These are phyloP conservation scores for Mola mola DNA, from an alignment of 2,113 vertebrate species.

Conservation along the genomic window DNA sequence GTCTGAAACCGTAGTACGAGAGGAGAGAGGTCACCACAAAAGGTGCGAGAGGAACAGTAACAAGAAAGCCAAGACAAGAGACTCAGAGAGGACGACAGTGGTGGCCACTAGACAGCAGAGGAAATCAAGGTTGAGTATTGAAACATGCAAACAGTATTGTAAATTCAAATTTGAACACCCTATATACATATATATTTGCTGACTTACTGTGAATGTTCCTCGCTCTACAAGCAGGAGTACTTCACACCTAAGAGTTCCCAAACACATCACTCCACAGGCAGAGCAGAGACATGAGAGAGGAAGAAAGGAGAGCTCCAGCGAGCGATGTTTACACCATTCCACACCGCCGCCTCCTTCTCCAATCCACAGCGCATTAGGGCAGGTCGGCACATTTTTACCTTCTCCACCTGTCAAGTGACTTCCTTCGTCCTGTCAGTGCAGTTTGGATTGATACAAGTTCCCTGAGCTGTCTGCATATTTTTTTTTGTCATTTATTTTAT, in stretches of 20 bases:
- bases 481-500: too few relatives aligned
- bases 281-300: slow-evolving; percentile 36
- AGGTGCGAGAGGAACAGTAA: slow-evolving; percentile 13
- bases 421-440: background rate
- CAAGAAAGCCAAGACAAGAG: slow-evolving; percentile 23
- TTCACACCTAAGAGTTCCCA: slow-evolving; percentile 27
- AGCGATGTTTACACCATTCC: slow-evolving; percentile 16
- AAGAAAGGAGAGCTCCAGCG: slow-evolving; percentile 18
- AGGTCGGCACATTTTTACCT: slow-evolving; percentile 67
- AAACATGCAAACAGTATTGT: background rate
- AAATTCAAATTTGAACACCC: slow-evolving; percentile 1
- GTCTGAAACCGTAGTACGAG: slow-evolving; percentile 30
- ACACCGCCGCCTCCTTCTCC: slow-evolving; percentile 65
- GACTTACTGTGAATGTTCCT: slow-evolving; percentile 1
- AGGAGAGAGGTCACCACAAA: background rate
- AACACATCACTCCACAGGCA: slow-evolving; percentile 25
- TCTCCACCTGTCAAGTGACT: background rate
- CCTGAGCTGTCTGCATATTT: too few relatives aligned
- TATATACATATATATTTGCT: slow-evolving; percentile 3
- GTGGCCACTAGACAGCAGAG: slow-evolving; percentile 48
- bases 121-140: slow-evolving; percentile 65
- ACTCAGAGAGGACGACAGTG: slow-evolving; percentile 22
- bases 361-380: slow-evolving; percentile 74
- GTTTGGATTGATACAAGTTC: background rate
- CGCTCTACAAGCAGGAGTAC: slow-evolving; percentile 27